A percentile compares a stretch with the other conserved stretches of the same genome.
phyloP scores from a whole-genome alignment of 2,797 vertebrate species.

The Spinus olivaceus region DNA sequence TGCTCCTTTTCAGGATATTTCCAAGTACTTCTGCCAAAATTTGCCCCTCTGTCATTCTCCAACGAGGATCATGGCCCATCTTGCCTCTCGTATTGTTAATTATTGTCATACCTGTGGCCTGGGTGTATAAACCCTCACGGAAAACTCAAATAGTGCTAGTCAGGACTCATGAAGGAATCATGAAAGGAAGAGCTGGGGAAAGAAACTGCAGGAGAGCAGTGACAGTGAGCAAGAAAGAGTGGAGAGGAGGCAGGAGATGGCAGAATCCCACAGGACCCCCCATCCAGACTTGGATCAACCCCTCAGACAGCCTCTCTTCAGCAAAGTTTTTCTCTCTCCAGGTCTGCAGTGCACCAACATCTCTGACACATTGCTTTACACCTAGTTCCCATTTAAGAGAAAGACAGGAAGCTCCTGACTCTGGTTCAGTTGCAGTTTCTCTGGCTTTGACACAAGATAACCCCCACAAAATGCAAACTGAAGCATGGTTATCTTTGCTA shows the following conservation, averaged over 20 bases:
- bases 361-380: not conserved
- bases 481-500: slow-evolving; percentile 46
- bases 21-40: not conserved
- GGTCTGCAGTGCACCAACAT: not conserved
- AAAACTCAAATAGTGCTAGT: not conserved
- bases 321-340: not conserved
- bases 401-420: not conserved
- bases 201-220: not conserved
- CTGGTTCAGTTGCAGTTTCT: slow-evolving; percentile 1
- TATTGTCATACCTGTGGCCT: not conserved
- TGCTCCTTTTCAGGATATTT: not conserved
- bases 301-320: not conserved
- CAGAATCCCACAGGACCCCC: fast-evolving
- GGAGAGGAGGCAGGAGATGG: not conserved
- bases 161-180: not conserved
- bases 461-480: not conserved
- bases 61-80: not conserved
- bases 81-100: not conserved
- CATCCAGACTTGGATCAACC: not conserved
- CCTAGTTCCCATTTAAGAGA: not conserved
- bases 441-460: slow-evolving; percentile 28
- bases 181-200: not conserved
- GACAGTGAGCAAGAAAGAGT: not conserved
- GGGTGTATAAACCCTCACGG: not conserved
- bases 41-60: not conserved